Conservation (phyloP, 2,797 vertebrate genomes). For the Morus bassanus region DNA sequence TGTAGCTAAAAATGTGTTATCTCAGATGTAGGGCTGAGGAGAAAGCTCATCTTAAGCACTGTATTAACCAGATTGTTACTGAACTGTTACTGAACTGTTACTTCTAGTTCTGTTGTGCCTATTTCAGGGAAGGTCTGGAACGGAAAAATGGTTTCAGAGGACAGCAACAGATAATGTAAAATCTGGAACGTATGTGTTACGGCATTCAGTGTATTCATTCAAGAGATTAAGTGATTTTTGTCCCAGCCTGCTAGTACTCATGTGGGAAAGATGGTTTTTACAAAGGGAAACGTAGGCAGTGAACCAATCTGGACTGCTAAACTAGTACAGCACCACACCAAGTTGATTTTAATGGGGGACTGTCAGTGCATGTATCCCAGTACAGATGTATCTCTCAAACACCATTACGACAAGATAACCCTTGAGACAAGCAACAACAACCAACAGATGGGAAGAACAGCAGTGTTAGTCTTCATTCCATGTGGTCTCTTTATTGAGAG, state of each 20-base stretch:
- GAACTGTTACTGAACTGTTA: neutral
- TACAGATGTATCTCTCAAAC: neutral
- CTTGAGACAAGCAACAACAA: neutral
- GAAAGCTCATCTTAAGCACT: neutral
- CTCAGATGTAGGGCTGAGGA: neutral
- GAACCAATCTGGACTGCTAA: neutral
- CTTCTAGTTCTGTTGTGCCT: neutral
- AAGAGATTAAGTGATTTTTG: neutral
- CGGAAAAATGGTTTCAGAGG: neutral
- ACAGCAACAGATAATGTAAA: neutral
- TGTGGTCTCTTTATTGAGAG: neutral
- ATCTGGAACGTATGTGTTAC: neutral
- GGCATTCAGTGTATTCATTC: neutral
- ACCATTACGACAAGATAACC: neutral
- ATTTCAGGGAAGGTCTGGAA: neutral
- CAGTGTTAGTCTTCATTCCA: neutral
- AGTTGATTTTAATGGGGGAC: neutral
- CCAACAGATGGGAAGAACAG: slow-evolving; percentile 31
- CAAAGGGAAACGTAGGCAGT: neutral
- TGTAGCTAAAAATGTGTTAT: neutral
- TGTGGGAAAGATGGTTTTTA: neutral
- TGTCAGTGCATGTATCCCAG: neutral
- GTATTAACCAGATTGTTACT: neutral
- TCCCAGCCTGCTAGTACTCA: neutral
- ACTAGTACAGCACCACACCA: neutral